Evolutionary conservation across 2,797 vertebrate species (phyloP).

Genomic region (Megalops cyprinoides): DNA sequence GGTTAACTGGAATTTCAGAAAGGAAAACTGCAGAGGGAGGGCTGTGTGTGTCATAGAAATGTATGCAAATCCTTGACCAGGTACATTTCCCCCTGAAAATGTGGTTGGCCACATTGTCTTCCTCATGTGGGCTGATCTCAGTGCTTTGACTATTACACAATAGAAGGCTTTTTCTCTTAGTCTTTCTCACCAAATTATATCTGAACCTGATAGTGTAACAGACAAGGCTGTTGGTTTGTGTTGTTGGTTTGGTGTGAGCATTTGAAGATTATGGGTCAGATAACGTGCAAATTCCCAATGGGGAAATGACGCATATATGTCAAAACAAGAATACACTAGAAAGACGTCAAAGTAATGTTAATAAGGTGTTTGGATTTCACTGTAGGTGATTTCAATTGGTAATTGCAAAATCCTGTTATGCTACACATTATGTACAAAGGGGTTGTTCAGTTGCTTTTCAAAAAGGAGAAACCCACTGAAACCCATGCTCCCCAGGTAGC

Average conservation of each 20-base stretch:
- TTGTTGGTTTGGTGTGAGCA: not conserved
- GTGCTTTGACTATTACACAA: not conserved
- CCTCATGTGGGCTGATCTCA: slow-evolving; percentile 4
- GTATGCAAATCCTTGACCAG: slow-evolving; percentile 61
- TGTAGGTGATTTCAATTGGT: not conserved
- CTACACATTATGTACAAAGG: not conserved
- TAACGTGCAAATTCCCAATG: not conserved
- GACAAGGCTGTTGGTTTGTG: not conserved
- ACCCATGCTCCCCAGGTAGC: no score
- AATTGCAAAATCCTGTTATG: not conserved
- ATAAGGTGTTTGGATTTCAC: not conserved
- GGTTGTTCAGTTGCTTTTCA: not conserved
- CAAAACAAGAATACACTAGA: no score
- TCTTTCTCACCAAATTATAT: no score
- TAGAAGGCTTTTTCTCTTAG: no score
- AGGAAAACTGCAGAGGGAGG: not conserved
- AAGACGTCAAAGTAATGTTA: no score
- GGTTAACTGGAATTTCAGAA: not conserved
- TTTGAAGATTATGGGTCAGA: not conserved
- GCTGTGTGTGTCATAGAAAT: slow-evolving; percentile 51
- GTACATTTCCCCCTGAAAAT: slow-evolving; percentile 43
- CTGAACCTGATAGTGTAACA: no score
- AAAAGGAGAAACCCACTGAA: not conserved
- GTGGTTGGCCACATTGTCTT: slow-evolving; percentile 4
- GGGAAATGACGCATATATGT: no score